Conservation (phyloP, 2,888 invertebrate species). For the Fragum fragum region DNA sequence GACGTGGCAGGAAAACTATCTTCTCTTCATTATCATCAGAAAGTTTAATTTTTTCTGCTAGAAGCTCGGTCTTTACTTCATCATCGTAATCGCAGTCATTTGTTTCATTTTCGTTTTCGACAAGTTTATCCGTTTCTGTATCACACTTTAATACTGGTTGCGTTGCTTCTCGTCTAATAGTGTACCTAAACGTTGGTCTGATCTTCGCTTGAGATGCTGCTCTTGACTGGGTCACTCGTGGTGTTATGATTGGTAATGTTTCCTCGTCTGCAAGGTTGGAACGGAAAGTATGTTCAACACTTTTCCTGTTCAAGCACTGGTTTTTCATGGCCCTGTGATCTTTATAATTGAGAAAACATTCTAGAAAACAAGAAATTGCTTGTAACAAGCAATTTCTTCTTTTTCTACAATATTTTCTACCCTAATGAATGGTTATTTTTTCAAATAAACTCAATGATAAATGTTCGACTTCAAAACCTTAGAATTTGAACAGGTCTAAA, state of each 20-base stretch:
- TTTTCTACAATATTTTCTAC: too few species aligned
- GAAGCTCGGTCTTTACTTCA: background rate
- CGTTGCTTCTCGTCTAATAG: background rate
- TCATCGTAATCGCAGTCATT: background rate
- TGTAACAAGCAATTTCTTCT: too few species aligned
- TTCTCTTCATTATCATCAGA: background rate
- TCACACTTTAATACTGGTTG: background rate
- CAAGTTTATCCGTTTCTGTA: background rate
- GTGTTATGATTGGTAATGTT: constrained; percentile 2
- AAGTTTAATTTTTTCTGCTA: background rate
- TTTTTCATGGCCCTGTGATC: too few species aligned
- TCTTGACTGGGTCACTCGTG: background rate
- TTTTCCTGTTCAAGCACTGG: too few species aligned
- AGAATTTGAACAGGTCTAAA: too few species aligned
- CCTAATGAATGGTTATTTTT: too few species aligned
- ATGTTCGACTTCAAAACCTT: too few species aligned
- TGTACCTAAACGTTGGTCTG: background rate
- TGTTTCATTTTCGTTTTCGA: background rate
- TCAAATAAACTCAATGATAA: too few species aligned
- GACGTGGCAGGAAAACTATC: constrained; percentile 14
- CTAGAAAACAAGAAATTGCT: too few species aligned
- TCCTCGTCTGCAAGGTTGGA: constrained; percentile 17
- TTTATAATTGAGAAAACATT: too few species aligned
- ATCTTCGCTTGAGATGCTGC: background rate
- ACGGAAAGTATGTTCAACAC: too few species aligned